phyloP scores from a whole-genome alignment of 2,113 vertebrate genomes.

The Gallinago jamesoni region DNA sequence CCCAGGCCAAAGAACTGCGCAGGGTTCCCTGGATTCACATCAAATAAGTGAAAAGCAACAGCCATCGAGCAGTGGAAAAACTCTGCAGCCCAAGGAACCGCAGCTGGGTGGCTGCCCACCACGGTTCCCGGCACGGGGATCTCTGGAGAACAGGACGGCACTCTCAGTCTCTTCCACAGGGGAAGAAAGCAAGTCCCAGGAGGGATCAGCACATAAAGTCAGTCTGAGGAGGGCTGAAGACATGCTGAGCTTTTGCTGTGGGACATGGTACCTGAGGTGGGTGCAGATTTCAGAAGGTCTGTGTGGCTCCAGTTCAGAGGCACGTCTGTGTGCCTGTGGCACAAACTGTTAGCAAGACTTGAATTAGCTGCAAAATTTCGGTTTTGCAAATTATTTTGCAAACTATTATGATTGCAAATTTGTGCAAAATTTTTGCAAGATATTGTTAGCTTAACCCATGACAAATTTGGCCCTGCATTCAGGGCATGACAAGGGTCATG shows the following conservation, averaged over 20 bases:
- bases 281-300: neutral
- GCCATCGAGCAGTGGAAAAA: neutral
- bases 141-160: neutral
- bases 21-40: constrained; percentile 33
- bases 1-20: neutral
- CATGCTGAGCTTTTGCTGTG: neutral
- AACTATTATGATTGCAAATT: neutral
- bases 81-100: neutral
- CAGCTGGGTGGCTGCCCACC: neutral
- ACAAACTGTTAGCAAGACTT: neutral
- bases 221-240: neutral
- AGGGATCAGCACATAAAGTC: neutral
- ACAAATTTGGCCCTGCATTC: neutral
- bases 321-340: neutral
- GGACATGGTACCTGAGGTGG: neutral
- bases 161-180: accelerated
- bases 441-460: neutral
- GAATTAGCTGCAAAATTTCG: neutral
- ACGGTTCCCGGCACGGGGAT: neutral
- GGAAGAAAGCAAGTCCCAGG: neutral
- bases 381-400: neutral
- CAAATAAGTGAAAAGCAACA: constrained; percentile 53
- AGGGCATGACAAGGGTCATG: accelerated
- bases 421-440: neutral
- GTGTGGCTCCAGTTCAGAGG: neutral